Conservation (phyloP, 2,888 invertebrate genomes). For the Thecocarcelia acutangulata region DNA sequence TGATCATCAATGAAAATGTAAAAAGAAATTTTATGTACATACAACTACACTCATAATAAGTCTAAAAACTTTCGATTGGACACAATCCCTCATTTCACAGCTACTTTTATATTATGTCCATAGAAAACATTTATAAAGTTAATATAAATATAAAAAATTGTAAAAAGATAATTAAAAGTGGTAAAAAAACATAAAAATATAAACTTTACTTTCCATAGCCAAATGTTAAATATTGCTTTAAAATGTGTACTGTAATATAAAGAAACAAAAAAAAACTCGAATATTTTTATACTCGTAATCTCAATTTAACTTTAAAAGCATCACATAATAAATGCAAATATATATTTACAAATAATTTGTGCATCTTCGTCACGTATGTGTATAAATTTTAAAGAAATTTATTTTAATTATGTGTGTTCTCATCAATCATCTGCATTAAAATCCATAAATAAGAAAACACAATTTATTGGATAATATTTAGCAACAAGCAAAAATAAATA, state of each 20-base stretch:
- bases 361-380: slow-evolving; percentile 31
- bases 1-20: slow-evolving; percentile 37
- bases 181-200: not conserved
- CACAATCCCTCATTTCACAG: too few relatives aligned
- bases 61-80: too few relatives aligned
- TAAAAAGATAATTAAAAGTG: slow-evolving; percentile 10
- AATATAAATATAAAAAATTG: not conserved
- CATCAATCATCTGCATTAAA: slow-evolving; percentile 17
- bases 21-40: slow-evolving; percentile 7
- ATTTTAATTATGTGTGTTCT: slow-evolving; percentile 38
- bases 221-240: slow-evolving; percentile 37
- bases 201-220: slow-evolving; percentile 13
- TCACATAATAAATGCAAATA: not conserved
- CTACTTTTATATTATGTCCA: too few relatives aligned
- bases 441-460: slow-evolving; percentile 4
- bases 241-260: slow-evolving; percentile 7
- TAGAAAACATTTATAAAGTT: not conserved
- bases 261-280: slow-evolving; percentile 22
- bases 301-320: slow-evolving; percentile 28
- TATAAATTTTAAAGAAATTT: slow-evolving; percentile 70
- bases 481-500: slow-evolving; percentile 5
- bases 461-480: slow-evolving; percentile 32
- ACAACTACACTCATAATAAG: too few relatives aligned
- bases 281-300: slow-evolving; percentile 32
- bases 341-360: slow-evolving; percentile 9